Evolutionary conservation across 2,113 vertebrate genomes (phyloP).

Genomic region (Pterocles burchelli): DNA sequence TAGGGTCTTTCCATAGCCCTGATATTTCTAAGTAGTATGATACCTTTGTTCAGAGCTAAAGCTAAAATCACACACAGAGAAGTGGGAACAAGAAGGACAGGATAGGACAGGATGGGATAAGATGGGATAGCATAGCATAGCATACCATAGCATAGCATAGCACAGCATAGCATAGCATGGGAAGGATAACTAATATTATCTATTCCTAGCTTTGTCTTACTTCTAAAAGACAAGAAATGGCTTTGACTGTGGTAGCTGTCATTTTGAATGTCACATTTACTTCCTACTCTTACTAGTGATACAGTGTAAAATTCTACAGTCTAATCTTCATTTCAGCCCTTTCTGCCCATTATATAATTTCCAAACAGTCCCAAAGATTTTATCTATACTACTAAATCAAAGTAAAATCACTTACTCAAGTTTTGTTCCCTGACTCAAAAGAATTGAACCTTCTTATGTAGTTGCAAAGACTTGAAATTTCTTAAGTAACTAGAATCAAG

Average conservation of each 20-base stretch:
- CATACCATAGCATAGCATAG: too few species aligned
- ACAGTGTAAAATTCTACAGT: background rate
- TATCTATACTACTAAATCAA: background rate
- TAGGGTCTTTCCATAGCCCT: background rate
- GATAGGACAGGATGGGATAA: too few species aligned
- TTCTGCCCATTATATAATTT: background rate
- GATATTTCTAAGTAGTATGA: background rate
- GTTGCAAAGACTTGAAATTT: background rate
- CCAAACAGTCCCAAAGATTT: background rate
- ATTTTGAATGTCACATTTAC: background rate
- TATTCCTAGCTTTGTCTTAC: background rate
- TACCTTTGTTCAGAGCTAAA: background rate
- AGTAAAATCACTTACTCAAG: background rate
- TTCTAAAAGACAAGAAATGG: background rate
- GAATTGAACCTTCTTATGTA: background rate
- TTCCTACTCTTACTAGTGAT: background rate
- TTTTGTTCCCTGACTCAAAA: background rate
- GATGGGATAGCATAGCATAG: background rate
- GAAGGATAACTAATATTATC: background rate
- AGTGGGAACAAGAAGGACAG: background rate
- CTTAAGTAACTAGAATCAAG: background rate
- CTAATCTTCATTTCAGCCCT: background rate
- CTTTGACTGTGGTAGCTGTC: background rate
- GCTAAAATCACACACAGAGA: fast-evolving
- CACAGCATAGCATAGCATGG: too few species aligned